A percentile compares a stretch with the other conserved stretches of the same genome.
phyloP scores from a whole-genome alignment of 2,888 invertebrate genomes.

The Protonemura montana region DNA sequence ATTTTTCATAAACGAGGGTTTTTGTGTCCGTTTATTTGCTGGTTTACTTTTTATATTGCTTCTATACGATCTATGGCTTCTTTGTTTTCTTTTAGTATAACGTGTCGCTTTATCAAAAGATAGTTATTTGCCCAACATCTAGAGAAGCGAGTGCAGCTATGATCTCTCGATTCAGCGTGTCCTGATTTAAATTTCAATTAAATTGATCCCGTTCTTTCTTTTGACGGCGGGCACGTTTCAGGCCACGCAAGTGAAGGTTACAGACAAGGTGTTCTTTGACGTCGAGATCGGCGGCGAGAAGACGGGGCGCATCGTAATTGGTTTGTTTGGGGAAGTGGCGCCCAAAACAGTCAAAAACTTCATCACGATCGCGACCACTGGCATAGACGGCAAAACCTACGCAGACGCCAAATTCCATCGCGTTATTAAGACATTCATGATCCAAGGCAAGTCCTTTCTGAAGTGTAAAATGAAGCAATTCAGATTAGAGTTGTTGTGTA shows the following conservation, averaged over 20 bases:
- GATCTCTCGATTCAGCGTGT: no score
- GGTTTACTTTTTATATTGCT: no score
- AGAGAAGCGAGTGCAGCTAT: no score
- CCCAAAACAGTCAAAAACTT: conserved; percentile 91
- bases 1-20: no score
- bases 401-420: conserved; percentile 83
- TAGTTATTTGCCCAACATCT: no score
- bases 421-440: conserved; percentile 88
- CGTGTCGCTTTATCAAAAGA: no score
- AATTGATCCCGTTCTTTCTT: no score
- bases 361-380: conserved; percentile 77
- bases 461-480: neutral
- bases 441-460: conserved; percentile 74
- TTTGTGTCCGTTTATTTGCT: no score
- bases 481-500: neutral
- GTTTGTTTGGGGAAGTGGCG: conserved; percentile 86
- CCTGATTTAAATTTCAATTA: no score
- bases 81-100: no score
- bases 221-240: conserved; percentile 53
- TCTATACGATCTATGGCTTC: no score
- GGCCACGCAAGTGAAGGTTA: conserved; percentile 73
- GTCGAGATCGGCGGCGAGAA: conserved; percentile 75
- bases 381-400: conserved; percentile 79
- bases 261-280: conserved; percentile 84
- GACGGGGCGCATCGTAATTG: conserved; percentile 81